Evolutionary conservation across 2,888 invertebrate species (phyloP).

Genomic region (Netelia melanura): DNA sequence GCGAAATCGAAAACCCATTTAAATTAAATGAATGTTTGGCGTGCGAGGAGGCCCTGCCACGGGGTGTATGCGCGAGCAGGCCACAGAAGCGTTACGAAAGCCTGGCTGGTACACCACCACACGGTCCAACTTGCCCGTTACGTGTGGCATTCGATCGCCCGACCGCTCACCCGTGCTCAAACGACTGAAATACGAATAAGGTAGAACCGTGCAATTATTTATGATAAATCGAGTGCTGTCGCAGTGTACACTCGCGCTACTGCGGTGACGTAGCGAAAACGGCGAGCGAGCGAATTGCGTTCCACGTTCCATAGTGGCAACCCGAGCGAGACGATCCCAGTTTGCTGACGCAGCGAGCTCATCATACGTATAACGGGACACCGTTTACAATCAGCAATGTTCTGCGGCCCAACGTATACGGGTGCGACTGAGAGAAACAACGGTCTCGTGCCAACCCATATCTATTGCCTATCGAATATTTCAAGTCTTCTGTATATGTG

Average conservation of each 20-base stretch:
- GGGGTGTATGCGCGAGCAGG: slow-evolving; percentile 18
- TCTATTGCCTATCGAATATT: slow-evolving; percentile 62
- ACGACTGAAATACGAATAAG: slow-evolving; percentile 74
- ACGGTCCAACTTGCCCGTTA: neutral
- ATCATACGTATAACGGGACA: slow-evolving; percentile 65
- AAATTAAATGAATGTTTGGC: slow-evolving; percentile 84
- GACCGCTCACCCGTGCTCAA: slow-evolving; percentile 57
- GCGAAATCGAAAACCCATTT: slow-evolving; percentile 77
- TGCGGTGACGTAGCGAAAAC: slow-evolving; percentile 56
- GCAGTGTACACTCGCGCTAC: slow-evolving; percentile 66
- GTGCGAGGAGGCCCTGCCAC: slow-evolving; percentile 62
- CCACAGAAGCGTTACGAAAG: slow-evolving; percentile 18
- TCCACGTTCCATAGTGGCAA: slow-evolving; percentile 55
- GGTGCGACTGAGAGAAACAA: neutral
- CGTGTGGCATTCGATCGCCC: slow-evolving; percentile 27
- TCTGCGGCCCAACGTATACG: slow-evolving; percentile 54
- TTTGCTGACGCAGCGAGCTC: slow-evolving; percentile 70
- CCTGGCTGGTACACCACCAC: slow-evolving; percentile 1
- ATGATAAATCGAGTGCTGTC: slow-evolving; percentile 78
- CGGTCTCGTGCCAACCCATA: slow-evolving; percentile 59
- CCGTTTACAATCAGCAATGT: slow-evolving; percentile 71
- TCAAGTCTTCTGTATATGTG: slow-evolving; percentile 47
- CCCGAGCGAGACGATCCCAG: slow-evolving; percentile 49
- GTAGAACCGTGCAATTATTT: slow-evolving; percentile 80
- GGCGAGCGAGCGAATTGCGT: slow-evolving; percentile 55